Evolutionary conservation across 2,113 vertebrate genomes (phyloP), one percentile per base, ranked within the genome.

Genomic region (Colossoma macropomum): DNA sequence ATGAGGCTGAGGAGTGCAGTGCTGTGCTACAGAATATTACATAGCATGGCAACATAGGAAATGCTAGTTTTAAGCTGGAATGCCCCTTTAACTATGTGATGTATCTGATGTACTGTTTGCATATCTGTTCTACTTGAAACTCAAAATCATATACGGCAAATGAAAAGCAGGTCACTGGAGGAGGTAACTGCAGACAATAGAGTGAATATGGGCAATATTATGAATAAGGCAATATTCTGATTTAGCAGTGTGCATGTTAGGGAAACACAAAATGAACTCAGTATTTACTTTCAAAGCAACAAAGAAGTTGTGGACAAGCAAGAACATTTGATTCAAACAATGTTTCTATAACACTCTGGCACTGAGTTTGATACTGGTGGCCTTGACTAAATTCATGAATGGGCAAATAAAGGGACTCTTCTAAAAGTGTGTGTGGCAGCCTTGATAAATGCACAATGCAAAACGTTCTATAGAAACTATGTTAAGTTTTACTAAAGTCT

Each of bases 131-230:
- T 5, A 48, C 27, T 62, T 60, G 17, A 73, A 73, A 48, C 41
- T 73, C 11, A 48, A 48, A n/a, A 48, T 0, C 50, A n/a, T n/a
- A n/a, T n/a, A n/a, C n/a, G n/a, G n/a, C n/a, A n/a, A 75, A 54
- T 28, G 78, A 66, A 81, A 75, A 81, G 41, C 28, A 81, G 21
- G 59, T 27, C 23, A 75, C 69, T 50, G 38, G 16, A 21, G 25
- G 32, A 38, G 7, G 7, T 38, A n/a, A n/a, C n/a, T n/a, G n/a
- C n/a, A 41, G 21, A 41, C 9, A 41, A 23, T n/a, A 9, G 68
- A 12, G 32, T 11, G 32, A 34, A 34, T 21, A 68, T 21, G 65
- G 28, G 12, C 28, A 34, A 21, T 34, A 34, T 34, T 68, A 30
- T 34, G 30, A 34, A 34, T 7, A 17, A 21, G 65, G 52, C 45